Conservation (phyloP, 2,888 invertebrate genomes). For the Oligia fasciuncula region DNA sequence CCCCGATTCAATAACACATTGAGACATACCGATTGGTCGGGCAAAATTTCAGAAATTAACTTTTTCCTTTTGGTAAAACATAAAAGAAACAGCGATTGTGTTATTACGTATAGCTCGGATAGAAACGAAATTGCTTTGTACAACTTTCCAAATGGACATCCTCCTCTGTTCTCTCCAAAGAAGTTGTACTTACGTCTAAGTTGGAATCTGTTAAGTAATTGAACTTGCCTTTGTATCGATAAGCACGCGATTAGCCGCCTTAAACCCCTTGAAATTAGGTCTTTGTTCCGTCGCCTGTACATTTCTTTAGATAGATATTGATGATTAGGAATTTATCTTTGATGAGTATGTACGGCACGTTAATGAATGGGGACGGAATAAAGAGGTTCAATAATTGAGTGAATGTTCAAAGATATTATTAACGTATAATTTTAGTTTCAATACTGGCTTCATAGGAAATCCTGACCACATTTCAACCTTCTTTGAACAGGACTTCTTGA, state of each 20-base stretch:
- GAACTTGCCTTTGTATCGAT: slow-evolving; percentile 66
- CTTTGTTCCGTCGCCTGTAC: slow-evolving; percentile 33
- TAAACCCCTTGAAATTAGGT: slow-evolving; percentile 44
- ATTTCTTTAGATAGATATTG: slow-evolving; percentile 59
- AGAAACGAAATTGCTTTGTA: slow-evolving; percentile 66
- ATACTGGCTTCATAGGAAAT: neutral
- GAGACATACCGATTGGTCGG: slow-evolving; percentile 10
- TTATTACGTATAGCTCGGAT: slow-evolving; percentile 56
- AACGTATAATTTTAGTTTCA: neutral
- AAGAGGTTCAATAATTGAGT: slow-evolving; percentile 52
- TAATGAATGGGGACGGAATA: slow-evolving; percentile 55
- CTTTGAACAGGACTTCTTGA: slow-evolving; percentile 2
- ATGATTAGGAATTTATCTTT: slow-evolving; percentile 63
- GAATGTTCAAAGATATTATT: slow-evolving; percentile 23
- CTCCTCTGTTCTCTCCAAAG: slow-evolving; percentile 61
- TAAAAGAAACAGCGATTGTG: slow-evolving; percentile 57
- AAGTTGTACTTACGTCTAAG: slow-evolving; percentile 61
- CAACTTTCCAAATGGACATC: slow-evolving; percentile 71
- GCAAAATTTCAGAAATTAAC: slow-evolving; percentile 33
- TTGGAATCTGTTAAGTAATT: slow-evolving; percentile 72
- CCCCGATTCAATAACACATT: slow-evolving; percentile 20
- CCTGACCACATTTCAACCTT: neutral
- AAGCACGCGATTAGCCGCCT: slow-evolving; percentile 62
- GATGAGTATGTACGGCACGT: slow-evolving; percentile 54
- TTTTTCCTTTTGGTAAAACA: slow-evolving; percentile 49